A percentile compares a stretch with the other conserved stretches of the same genome.
Conservation (phyloP, 2,797 vertebrate species). For the Bovichtus variegatus region DNA sequence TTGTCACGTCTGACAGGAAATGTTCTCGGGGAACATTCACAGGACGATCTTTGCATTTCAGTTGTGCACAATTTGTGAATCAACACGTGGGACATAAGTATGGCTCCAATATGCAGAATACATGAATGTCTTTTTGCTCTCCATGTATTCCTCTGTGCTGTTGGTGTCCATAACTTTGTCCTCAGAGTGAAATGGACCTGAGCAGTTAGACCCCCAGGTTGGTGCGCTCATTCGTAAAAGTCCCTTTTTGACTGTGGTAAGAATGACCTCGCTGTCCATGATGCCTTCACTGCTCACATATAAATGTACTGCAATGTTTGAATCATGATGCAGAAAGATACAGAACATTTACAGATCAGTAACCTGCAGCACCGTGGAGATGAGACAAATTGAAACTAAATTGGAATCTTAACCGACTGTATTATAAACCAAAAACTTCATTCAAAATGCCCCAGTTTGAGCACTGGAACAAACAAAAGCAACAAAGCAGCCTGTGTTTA, state of each 20-base stretch:
- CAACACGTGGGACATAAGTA: neutral
- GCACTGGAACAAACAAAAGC: constrained; percentile 24
- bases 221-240: too few relatives aligned
- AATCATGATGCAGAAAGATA: constrained; percentile 24
- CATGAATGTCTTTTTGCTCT: neutral
- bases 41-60: constrained; percentile 31
- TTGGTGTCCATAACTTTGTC: too few relatives aligned
- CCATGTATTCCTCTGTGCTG: too few relatives aligned
- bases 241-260: too few relatives aligned
- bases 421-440: constrained; percentile 24
- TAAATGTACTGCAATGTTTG: constrained; percentile 9
- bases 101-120: neutral
- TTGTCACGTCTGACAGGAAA: constrained; percentile 32
- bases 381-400: constrained; percentile 49
- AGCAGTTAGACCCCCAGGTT: too few relatives aligned
- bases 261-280: too few relatives aligned
- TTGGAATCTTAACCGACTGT: constrained; percentile 27
- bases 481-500: constrained; percentile 36
- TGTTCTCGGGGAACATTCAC: constrained; percentile 12
- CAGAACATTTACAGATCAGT: constrained; percentile 27
- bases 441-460: constrained; percentile 23
- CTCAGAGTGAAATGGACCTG: too few relatives aligned
- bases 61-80: neutral
- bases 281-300: neutral
- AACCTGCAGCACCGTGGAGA: constrained; percentile 17